Percentiles rank a stretch among this genome's conserved stretches.
Conservation (phyloP, 2,113 vertebrate species). For the Leiothrix lutea region DNA sequence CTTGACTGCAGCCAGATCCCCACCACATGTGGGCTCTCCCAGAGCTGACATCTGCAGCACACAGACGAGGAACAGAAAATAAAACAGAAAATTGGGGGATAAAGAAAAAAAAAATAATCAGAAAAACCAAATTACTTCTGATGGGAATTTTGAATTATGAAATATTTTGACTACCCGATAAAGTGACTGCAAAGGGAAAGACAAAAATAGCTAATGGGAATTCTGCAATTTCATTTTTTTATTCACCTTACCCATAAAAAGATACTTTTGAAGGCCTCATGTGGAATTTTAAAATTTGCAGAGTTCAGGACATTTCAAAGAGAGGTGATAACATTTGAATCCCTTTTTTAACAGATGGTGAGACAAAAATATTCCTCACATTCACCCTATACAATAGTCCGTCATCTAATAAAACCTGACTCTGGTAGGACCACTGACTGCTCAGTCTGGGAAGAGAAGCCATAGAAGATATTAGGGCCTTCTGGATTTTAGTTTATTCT, state of each 20-base stretch:
- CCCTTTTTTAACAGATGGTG: neutral
- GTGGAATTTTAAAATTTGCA: neutral
- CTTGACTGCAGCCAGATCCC: neutral
- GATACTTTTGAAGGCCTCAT: neutral
- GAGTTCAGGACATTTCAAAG: neutral
- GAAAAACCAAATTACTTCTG: neutral
- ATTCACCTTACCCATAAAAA: neutral
- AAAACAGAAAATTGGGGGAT: neutral
- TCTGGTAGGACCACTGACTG: neutral
- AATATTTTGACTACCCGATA: slow-evolving; percentile 13
- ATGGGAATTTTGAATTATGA: neutral
- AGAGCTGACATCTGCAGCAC: slow-evolving; percentile 40
- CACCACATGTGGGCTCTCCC: neutral
- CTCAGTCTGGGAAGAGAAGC: neutral
- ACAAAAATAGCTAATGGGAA: neutral
- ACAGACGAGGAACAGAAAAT: neutral
- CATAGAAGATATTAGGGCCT: neutral
- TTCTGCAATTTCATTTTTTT: neutral
- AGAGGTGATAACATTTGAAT: neutral
- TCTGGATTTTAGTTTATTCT: neutral
- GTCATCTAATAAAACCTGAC: neutral
- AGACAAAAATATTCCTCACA: neutral
- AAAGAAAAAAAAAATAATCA: neutral
- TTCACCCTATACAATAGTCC: neutral
- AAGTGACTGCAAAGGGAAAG: neutral